Evolutionary conservation across 2,113 vertebrate genomes (phyloP).

Genomic region (Sander vitreus): DNA sequence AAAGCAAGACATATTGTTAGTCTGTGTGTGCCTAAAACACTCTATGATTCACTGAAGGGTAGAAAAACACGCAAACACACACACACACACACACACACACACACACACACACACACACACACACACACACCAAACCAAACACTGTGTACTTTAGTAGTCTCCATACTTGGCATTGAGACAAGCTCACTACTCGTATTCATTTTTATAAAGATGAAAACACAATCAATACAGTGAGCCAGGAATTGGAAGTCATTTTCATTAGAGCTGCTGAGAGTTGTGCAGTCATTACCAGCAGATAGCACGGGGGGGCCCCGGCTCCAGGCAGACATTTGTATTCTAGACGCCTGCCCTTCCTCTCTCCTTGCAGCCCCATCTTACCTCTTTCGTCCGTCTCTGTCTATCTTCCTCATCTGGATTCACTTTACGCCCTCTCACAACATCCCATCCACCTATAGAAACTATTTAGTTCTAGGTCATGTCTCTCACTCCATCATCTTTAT

Average conservation of each 20-base stretch:
- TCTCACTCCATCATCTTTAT: slow-evolving; percentile 23
- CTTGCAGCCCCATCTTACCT: slow-evolving; percentile 68
- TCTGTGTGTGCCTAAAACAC: not conserved
- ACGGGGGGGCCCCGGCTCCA: slow-evolving; percentile 63
- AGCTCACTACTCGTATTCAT: slow-evolving; percentile 75
- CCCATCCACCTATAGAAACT: slow-evolving; percentile 50
- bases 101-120: too few species aligned
- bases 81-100: too few species aligned
- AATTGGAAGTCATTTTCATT: slow-evolving; percentile 88
- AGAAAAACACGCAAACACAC: slow-evolving; percentile 3
- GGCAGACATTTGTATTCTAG: slow-evolving; percentile 83
- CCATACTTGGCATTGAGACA: slow-evolving; percentile 70
- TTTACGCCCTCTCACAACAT: slow-evolving; percentile 31
- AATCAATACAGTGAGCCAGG: slow-evolving; percentile 84
- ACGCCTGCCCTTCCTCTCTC: slow-evolving; percentile 75
- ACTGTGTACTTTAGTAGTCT: slow-evolving; percentile 31
- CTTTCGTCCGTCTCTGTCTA: slow-evolving; percentile 57
- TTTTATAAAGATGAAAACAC: slow-evolving; percentile 86
- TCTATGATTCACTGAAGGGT: slow-evolving; percentile 35
- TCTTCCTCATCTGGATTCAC: slow-evolving; percentile 40
- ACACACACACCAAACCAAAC: slow-evolving; percentile 21
- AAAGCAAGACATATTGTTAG: not conserved
- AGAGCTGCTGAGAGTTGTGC: slow-evolving; percentile 77
- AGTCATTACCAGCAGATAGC: slow-evolving; percentile 82
- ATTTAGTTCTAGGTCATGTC: slow-evolving; percentile 58